Evolutionary conservation across 2,797 vertebrate species (phyloP).

Genomic region (Mycteria americana): DNA sequence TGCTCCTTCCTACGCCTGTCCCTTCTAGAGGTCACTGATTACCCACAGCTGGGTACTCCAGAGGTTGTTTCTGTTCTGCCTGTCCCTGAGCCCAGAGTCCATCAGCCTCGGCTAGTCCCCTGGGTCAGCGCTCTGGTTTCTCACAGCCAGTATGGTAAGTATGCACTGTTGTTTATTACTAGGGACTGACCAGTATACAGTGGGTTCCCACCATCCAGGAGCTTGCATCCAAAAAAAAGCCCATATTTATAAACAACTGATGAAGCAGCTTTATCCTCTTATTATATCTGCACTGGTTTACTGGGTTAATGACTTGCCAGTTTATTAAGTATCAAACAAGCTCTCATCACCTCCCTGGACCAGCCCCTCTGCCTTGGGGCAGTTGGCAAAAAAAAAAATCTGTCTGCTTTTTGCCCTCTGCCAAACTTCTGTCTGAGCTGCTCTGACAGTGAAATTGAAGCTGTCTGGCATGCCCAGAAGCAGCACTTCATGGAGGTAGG

Average conservation of each 20-base stretch:
- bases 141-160: neutral
- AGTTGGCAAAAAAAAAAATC: neutral
- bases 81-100: neutral
- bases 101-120: neutral
- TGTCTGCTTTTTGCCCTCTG: neutral
- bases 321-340: neutral
- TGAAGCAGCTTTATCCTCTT: neutral
- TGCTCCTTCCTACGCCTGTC: neutral
- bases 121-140: neutral
- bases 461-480: neutral
- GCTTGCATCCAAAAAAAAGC: too few relatives aligned
- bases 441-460: neutral
- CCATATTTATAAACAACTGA: neutral
- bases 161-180: accelerated
- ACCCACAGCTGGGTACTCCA: neutral
- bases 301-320: neutral
- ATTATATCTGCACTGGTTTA: neutral
- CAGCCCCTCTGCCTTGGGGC: neutral
- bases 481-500: neutral
- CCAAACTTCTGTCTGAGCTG: neutral
- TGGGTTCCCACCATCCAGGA: neutral
- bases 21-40: neutral
- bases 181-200: neutral
- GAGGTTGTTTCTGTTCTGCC: neutral
- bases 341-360: neutral